Evolutionary conservation across 2,113 vertebrate species (phyloP), one percentile per base, ranked within the genome.

Genomic region (Tychaedon coryphoeus): DNA sequence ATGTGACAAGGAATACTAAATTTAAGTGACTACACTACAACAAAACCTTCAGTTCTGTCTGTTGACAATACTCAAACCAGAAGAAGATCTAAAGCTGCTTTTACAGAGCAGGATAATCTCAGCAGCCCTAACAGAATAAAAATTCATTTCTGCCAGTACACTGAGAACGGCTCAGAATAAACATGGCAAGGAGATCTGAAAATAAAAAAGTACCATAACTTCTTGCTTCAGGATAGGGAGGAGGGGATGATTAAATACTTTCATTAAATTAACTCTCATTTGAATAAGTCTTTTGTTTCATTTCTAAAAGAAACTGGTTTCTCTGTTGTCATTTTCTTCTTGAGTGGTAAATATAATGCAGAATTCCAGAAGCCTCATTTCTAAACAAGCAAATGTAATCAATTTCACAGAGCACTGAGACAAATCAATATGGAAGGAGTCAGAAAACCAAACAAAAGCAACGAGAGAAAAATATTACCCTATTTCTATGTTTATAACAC

Each of bases 251-350:
- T 97, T 80, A 96, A 95, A 96, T 94, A 88, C 78, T 94, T 92
- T 86, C 85, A 95, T 96, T 96, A 95, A 84, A 96, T 97, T 96
- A 94, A 94, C 56, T 83, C 88, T 92, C 90, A 81, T 88, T 48
- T 3, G 10, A 96, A 93, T 84, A 33, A 90, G 48, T 25, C 48
- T 92, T 95, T 73, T 95, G 89, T 92, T 96, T 91, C 28, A 69
- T 87, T 97, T 90, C 84, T 86, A 56, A 77, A 86, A 93, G 40
- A 92, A 95, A 72, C 20, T 72, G 1, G 2, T 83, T 88, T 86
- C 56, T 94, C 58, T 86, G 54, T 61, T 86, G 86, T 77, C 19
- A 64, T 87, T 83, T 92, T 82, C 72, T 77, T 56, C 86, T 51
- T 50, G 29, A 93, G 28, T 86, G 53, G 92, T 81, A 93, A 92